phyloP scores from a whole-genome alignment of 2,797 vertebrate species.

The Alcedo quadribrachys region DNA sequence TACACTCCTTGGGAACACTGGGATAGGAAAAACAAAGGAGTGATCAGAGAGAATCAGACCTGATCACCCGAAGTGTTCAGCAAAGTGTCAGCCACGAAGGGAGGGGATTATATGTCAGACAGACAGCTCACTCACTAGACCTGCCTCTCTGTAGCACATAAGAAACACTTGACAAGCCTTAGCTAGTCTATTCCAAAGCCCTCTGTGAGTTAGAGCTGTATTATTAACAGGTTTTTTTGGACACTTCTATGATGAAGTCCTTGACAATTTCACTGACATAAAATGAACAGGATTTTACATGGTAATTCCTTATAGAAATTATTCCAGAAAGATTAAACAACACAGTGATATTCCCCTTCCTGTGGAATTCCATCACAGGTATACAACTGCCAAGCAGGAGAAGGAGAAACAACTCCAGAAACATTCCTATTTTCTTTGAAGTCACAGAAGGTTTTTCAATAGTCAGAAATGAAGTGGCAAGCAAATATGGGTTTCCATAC shows the following conservation, averaged over 20 bases:
- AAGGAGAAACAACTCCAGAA: conserved; percentile 11
- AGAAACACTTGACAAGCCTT: conserved; percentile 28
- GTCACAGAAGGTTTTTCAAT: background rate
- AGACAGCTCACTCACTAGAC: background rate
- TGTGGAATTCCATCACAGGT: background rate
- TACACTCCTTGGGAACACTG: background rate
- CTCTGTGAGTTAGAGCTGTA: conserved; percentile 26
- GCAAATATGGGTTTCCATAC: background rate
- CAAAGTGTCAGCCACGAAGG: background rate
- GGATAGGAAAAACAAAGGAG: background rate
- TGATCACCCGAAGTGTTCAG: background rate
- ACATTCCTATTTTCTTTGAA: background rate
- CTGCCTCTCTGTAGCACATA: background rate
- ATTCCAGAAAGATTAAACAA: background rate
- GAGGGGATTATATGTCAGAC: background rate
- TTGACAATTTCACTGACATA: conserved; percentile 20
- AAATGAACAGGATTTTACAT: conserved; percentile 28
- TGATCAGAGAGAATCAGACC: background rate
- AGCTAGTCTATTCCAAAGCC: conserved; percentile 17
- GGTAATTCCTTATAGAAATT: background rate
- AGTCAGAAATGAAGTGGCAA: background rate
- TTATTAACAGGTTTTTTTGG: conserved; percentile 32
- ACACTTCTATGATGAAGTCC: background rate
- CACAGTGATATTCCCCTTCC: background rate
- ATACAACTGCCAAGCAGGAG: background rate